Conservation (phyloP, 2,888 invertebrate genomes). For the Branchellion lobata region DNA sequence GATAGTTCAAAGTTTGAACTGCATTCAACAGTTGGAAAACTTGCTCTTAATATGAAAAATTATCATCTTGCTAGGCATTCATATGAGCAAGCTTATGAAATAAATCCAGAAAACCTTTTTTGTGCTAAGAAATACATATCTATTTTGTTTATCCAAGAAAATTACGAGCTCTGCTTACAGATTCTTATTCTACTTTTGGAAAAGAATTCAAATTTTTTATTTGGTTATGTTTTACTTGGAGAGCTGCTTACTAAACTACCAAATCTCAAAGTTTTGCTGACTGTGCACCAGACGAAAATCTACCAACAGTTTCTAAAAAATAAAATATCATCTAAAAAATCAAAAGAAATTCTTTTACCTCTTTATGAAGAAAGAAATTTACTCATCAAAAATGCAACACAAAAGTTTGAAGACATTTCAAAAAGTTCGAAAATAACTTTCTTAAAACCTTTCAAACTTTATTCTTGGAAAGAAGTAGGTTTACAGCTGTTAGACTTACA, state of each 20-base stretch:
- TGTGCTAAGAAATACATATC: constrained; percentile 10
- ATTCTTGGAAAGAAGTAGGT: constrained; percentile 6
- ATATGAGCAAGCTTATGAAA: not conserved
- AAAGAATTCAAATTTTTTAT: not conserved
- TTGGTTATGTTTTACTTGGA: not conserved
- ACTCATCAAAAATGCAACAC: not conserved
- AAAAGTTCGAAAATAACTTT: not conserved
- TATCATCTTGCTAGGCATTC: constrained; percentile 10
- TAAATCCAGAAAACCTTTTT: constrained; percentile 12
- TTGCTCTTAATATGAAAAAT: not conserved
- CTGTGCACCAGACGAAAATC: not conserved
- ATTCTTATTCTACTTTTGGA: not conserved
- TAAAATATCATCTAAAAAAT: not conserved
- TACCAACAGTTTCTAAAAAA: not conserved
- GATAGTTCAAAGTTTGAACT: not conserved
- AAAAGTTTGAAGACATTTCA: not conserved
- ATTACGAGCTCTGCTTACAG: not conserved
- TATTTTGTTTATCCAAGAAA: constrained; percentile 14
- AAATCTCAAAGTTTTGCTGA: not conserved
- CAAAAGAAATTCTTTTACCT: not conserved
- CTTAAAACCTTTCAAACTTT: not conserved
- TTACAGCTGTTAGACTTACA: not conserved
- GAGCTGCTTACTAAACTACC: not conserved
- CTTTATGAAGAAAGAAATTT: not conserved
- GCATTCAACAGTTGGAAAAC: not conserved